These are phyloP conservation scores for Meleagris gallopavo DNA, from an alignment of 2,113 vertebrate genomes.

Conservation along the genomic window DNA sequence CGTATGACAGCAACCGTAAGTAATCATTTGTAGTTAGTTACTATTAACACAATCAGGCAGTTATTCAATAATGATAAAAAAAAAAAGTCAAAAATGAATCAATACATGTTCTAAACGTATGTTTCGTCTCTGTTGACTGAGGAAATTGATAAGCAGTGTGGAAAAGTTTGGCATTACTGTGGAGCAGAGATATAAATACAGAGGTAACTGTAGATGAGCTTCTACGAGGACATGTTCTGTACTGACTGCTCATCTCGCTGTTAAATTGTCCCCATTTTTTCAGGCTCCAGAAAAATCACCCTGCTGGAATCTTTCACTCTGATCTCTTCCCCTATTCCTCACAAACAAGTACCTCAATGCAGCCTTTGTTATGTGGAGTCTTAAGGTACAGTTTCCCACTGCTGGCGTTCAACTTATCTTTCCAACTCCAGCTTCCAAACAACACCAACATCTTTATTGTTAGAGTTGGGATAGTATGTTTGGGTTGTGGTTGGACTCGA, in stretches of 20 bases:
- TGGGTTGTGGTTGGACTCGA: too few relatives aligned
- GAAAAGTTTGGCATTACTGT: neutral
- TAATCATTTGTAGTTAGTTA: slow-evolving; percentile 55
- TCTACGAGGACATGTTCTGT: neutral
- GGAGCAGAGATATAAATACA: neutral
- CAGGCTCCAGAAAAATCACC: neutral
- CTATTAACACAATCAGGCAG: neutral
- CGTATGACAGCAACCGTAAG: neutral
- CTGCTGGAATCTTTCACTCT: neutral
- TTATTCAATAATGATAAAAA: neutral
- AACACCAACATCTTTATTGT: neutral
- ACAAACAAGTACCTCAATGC: neutral
- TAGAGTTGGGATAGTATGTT: too few relatives aligned
- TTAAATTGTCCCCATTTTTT: neutral
- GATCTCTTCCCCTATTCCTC: neutral
- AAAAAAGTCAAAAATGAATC: neutral
- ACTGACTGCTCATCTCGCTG: neutral
- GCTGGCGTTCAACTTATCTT: neutral
- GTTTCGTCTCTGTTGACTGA: neutral
- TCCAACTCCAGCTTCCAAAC: neutral
- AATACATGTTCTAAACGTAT: neutral
- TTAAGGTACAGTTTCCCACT: neutral
- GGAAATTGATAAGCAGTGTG: neutral
- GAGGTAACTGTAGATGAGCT: neutral
- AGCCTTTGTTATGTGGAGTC: neutral